Evolutionary conservation across 2,888 invertebrate genomes (phyloP).

Genomic region (Xanthia togata): DNA sequence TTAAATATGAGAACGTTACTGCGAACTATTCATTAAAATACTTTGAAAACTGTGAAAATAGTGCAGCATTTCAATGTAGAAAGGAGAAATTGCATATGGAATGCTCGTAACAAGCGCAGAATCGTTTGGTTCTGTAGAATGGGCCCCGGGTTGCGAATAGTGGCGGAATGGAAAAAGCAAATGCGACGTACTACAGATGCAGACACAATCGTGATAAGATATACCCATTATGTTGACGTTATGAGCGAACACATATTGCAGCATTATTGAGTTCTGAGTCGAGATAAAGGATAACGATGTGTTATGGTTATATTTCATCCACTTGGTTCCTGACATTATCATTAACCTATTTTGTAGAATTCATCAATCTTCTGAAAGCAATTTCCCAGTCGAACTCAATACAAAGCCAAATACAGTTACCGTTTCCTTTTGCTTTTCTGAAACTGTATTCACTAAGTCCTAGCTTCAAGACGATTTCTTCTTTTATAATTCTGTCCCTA

Average conservation of each 20-base stretch:
- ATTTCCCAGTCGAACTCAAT: constrained; percentile 28
- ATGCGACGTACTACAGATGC: constrained; percentile 46
- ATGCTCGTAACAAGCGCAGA: constrained; percentile 52
- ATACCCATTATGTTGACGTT: constrained; percentile 47
- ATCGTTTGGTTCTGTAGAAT: constrained; percentile 52
- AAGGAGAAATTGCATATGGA: constrained; percentile 60
- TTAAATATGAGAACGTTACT: constrained; percentile 46
- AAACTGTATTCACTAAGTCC: constrained; percentile 20
- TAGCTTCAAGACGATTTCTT: constrained; percentile 27
- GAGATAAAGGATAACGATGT: constrained; percentile 48
- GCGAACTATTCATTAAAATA: constrained; percentile 58
- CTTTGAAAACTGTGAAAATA: constrained; percentile 48
- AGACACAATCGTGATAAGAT: constrained; percentile 50
- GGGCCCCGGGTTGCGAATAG: constrained; percentile 51
- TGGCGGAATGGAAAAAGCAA: constrained; percentile 53
- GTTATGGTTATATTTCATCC: constrained; percentile 44
- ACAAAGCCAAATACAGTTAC: constrained; percentile 9
- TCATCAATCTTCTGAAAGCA: constrained; percentile 22
- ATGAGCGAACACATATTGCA: constrained; percentile 50
- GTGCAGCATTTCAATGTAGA: constrained; percentile 55
- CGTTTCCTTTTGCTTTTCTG: constrained; percentile 10
- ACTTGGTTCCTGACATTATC: constrained; percentile 28
- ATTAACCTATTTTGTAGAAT: constrained; percentile 11
- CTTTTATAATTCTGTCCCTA: constrained; percentile 41
- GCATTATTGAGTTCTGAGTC: constrained; percentile 43